Evolutionary conservation across 2,888 invertebrate genomes (phyloP).

Genomic region (Pseudanteris insignis): DNA sequence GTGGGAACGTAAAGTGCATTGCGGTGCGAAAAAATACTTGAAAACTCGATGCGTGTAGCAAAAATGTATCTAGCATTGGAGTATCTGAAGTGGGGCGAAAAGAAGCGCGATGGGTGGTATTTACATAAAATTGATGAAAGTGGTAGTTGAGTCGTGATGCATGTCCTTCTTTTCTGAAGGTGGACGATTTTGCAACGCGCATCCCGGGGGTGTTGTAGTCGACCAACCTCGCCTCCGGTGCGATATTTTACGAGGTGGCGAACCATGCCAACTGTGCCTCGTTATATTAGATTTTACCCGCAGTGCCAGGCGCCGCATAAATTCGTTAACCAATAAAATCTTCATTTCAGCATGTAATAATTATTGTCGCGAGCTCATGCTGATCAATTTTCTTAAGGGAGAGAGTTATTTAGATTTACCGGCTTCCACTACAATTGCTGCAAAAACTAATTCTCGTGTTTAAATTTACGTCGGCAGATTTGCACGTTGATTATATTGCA

Average conservation of each 20-base stretch:
- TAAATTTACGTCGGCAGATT: no score
- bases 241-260: slow-evolving; percentile 63
- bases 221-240: slow-evolving; percentile 46
- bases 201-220: slow-evolving; percentile 54
- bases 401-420: neutral
- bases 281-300: slow-evolving; percentile 63
- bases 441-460: no score
- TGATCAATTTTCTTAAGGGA: slow-evolving; percentile 13
- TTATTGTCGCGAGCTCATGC: slow-evolving; percentile 40
- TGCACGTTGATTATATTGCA: neutral
- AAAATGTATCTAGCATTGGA: slow-evolving; percentile 28
- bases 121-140: slow-evolving; percentile 50
- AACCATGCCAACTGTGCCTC: slow-evolving; percentile 63
- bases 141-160: slow-evolving; percentile 45
- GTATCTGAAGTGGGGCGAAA: slow-evolving; percentile 1
- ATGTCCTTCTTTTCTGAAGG: slow-evolving; percentile 47
- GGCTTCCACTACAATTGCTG: no score
- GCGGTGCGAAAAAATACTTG: slow-evolving; percentile 17
- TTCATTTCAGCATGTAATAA: slow-evolving; percentile 55
- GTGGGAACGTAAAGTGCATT: slow-evolving; percentile 17
- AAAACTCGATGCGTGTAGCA: slow-evolving; percentile 18
- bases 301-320: slow-evolving; percentile 60
- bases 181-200: slow-evolving; percentile 47
- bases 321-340: slow-evolving; percentile 64
- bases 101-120: no score